Percentiles rank a stretch among this genome's conserved stretches.
Conservation (phyloP, 2,113 vertebrate genomes). For the Sakesphorus luctuosus region DNA sequence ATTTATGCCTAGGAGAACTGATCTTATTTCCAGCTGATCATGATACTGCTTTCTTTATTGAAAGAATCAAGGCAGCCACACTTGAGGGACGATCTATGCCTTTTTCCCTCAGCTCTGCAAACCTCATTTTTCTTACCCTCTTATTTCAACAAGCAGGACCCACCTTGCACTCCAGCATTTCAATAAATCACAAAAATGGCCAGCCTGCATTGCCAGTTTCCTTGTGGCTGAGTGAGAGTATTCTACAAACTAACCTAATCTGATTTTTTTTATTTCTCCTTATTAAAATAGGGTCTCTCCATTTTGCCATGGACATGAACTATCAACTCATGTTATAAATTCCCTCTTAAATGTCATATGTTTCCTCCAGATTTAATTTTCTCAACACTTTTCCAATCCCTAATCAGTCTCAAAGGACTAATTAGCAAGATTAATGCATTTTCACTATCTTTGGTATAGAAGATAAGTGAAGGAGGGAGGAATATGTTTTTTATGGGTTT, state of each 20-base stretch:
- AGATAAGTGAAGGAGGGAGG: background rate
- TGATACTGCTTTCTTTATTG: background rate
- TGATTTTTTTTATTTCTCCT: slow-evolving; percentile 12
- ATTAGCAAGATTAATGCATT: slow-evolving; percentile 38
- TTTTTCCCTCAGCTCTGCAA: background rate
- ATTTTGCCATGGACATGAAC: background rate
- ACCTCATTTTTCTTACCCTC: background rate
- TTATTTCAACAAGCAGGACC: background rate
- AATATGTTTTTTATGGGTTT: background rate
- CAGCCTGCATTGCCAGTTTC: background rate
- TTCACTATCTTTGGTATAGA: background rate
- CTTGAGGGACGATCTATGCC: background rate
- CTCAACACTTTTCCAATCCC: background rate
- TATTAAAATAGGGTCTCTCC: background rate
- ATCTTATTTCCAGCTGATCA: background rate
- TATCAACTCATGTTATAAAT: slow-evolving; percentile 13
- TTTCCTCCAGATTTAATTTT: slow-evolving; percentile 48
- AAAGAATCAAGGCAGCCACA: background rate
- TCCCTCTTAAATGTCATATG: background rate
- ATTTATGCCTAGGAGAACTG: background rate
- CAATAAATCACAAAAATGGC: background rate
- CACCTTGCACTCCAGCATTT: background rate
- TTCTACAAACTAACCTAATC: background rate
- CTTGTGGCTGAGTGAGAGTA: background rate
- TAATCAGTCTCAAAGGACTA: slow-evolving; percentile 38